Evolutionary conservation across 2,888 invertebrate genomes (phyloP), one percentile per base, ranked within the genome.

Genomic region (Priocnemis perturbator): DNA sequence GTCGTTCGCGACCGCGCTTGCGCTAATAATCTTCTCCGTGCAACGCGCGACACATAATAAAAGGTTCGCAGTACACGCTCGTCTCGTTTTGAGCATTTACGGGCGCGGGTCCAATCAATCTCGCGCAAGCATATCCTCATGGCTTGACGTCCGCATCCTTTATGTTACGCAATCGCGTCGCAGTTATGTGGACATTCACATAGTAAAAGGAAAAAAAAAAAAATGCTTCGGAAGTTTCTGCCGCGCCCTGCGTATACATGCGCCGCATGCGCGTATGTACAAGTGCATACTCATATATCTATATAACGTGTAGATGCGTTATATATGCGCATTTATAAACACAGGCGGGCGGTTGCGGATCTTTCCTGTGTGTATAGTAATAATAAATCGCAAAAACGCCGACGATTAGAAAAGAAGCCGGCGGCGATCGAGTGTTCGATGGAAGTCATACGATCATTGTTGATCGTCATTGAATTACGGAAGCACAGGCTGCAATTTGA

Each of bases 21-120:
- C 47, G 61, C 68, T 69, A 77, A 76, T 73, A 73, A 53, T 71
- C 73, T 77, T 71, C 77, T 67, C 73, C 50, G 64, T 20, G 57
- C 61, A 47, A 52, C 19, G 60, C 59, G 45, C 58, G 48, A 37
- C 37, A 9, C 37, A 37, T 11, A 37, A 11, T 11, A 37, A 37
- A 37, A 37, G 11, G 11, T 37, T 37, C 37, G 37, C 7, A 11
- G 37, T 9, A 11, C 26, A 26, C 26, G 26, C 23, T 64, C 56
- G 45, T 63, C 30, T 55, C 48, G 64, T 26, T n/a, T 52, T 48
- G n/a, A 17, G 15, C 37, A 19, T 60, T 52, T 44, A 23, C 21
- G 44, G 21, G 30, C 52, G 58, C 63, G 50, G 37, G 37, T 37
- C 60, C 47, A 52, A 14, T 45, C 47, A 63, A 26, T 56, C 50